Percentiles rank a stretch among this genome's conserved stretches.
These are phyloP conservation scores for Tinea trinotella DNA, from an alignment of 2,888 invertebrate genomes.

Conservation along the genomic window DNA sequence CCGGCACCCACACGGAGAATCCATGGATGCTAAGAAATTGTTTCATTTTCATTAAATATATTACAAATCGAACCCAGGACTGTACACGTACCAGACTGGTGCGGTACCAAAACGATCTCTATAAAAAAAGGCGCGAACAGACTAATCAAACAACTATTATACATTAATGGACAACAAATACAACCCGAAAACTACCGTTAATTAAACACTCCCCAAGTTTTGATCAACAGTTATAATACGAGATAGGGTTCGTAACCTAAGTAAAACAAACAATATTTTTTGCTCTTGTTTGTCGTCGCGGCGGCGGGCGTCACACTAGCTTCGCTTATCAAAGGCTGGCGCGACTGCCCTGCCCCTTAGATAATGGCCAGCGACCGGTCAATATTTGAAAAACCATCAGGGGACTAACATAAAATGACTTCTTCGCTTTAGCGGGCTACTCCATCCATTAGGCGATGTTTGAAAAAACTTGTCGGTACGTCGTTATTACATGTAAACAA, in stretches of 20 bases:
- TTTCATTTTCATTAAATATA: too few relatives aligned
- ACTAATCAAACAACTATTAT: not conserved
- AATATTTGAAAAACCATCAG: constrained; percentile 69
- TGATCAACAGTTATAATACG: constrained; percentile 3
- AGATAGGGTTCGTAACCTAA: constrained; percentile 5
- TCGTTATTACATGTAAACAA: not conserved
- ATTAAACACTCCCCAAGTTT: not conserved
- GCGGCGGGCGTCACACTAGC: constrained; percentile 15
- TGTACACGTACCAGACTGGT: too few relatives aligned
- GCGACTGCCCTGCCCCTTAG: constrained; percentile 41
- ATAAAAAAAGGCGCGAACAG: too few relatives aligned
- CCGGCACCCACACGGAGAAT: too few relatives aligned
- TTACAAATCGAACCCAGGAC: too few relatives aligned
- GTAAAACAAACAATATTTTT: constrained; percentile 4
- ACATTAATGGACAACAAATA: constrained; percentile 7
- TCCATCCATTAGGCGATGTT: constrained; percentile 11
- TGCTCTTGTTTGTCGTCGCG: constrained; percentile 12
- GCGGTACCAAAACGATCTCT: too few relatives aligned
- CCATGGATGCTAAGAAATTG: too few relatives aligned
- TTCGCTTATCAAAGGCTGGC: constrained; percentile 14
- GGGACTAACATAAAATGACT: constrained; percentile 55
- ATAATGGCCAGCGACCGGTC: constrained; percentile 55
- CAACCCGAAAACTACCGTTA: not conserved
- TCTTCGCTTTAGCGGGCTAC: constrained; percentile 45
- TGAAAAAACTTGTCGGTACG: not conserved